phyloP scores from a whole-genome alignment of 2,888 invertebrate species.

The Sinhomidia bicolor region DNA sequence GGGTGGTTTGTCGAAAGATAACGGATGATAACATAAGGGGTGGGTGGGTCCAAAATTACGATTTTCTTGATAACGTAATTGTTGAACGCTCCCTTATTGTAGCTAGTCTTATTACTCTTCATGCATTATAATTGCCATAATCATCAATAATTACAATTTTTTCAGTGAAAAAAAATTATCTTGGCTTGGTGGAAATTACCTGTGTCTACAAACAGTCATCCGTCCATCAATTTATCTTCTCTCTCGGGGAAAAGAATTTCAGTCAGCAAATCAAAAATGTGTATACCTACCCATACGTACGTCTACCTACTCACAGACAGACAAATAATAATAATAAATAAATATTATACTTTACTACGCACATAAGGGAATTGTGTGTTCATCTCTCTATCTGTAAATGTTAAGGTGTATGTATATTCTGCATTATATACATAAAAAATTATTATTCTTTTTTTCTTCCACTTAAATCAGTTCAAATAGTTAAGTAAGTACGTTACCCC shows the following conservation, averaged over 20 bases:
- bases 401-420: too few relatives aligned
- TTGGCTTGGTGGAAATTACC: conserved; percentile 37
- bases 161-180: conserved; percentile 5
- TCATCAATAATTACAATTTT: conserved; percentile 48
- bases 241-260: not conserved
- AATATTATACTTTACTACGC: not conserved
- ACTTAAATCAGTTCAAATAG: too few relatives aligned
- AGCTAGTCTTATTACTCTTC: conserved; percentile 17
- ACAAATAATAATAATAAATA: not conserved
- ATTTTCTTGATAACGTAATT: too few relatives aligned
- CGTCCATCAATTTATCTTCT: not conserved
- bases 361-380: not conserved
- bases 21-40: too few relatives aligned
- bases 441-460: too few relatives aligned
- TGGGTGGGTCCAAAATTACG: too few relatives aligned
- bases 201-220: conserved; percentile 10
- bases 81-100: too few relatives aligned
- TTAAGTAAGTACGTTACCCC: too few relatives aligned
- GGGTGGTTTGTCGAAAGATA: too few relatives aligned
- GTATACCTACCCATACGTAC: too few relatives aligned
- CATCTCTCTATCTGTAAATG: not conserved
- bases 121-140: conserved; percentile 53
- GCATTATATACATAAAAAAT: too few relatives aligned
- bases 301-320: too few relatives aligned
- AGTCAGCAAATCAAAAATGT: conserved; percentile 13